phyloP scores from a whole-genome alignment of 2,888 invertebrate species.

The Dendrolimus pini region DNA sequence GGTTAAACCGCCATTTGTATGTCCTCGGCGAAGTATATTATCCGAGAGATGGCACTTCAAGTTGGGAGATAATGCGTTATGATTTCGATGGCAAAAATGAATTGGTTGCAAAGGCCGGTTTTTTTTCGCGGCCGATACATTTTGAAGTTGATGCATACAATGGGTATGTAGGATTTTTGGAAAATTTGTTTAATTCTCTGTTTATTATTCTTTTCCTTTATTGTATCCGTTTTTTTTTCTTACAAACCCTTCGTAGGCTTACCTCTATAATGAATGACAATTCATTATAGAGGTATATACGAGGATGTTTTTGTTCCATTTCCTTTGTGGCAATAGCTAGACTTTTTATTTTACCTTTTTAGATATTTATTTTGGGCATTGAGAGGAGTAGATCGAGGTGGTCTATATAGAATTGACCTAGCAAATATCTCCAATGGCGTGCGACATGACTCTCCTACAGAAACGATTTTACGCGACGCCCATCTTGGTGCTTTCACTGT shows the following conservation, averaged over 20 bases:
- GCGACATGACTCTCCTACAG: slow-evolving; percentile 80
- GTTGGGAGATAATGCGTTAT: slow-evolving; percentile 86
- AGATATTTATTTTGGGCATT: slow-evolving; percentile 90
- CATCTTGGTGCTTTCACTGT: slow-evolving; percentile 89
- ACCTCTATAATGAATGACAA: too few species aligned
- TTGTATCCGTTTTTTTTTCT: too few species aligned
- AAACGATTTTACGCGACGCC: slow-evolving; percentile 79
- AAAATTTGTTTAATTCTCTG: neutral
- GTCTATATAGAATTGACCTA: slow-evolving; percentile 86
- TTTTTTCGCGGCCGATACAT: slow-evolving; percentile 83
- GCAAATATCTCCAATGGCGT: slow-evolving; percentile 86
- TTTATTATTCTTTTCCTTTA: too few species aligned
- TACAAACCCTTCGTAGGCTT: too few species aligned
- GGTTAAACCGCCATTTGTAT: slow-evolving; percentile 91
- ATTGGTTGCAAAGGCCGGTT: slow-evolving; percentile 82
- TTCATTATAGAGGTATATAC: too few species aligned
- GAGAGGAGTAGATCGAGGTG: slow-evolving; percentile 74
- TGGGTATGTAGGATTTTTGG: slow-evolving; percentile 77
- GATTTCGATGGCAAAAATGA: slow-evolving; percentile 84
- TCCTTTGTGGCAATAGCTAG: too few species aligned
- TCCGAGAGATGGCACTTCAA: slow-evolving; percentile 44
- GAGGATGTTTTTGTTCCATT: too few species aligned
- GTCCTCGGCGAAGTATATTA: slow-evolving; percentile 84
- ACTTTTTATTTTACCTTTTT: slow-evolving; percentile 11
- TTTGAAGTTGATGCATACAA: slow-evolving; percentile 95